Base-by-base conservation (phyloP, 2,888 invertebrate genomes). In the Chrysina gloriosa region DNA sequence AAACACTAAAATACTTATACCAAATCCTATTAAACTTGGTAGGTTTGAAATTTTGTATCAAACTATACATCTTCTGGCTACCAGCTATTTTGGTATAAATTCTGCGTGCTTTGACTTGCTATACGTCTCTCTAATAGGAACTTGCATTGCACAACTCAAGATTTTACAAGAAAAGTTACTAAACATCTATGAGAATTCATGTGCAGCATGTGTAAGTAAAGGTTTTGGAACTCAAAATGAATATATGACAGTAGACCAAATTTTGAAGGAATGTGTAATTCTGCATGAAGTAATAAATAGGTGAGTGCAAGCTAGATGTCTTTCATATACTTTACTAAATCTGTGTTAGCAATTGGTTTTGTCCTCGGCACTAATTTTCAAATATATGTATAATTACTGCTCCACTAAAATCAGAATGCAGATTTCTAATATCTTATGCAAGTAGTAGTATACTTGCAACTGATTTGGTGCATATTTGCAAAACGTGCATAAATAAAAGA, bases 61-160 rank as follows among this genome's bases (percentile, higher is more conserved):
- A 7, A 31, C 29, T 6, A 16, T 52, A 2, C 50, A 52, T 19
- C 29, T 52, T 2, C 6, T 29, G 7, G 11, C 14, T 29, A 29
- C 50, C 14, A 11, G 11, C 11, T 29, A 52, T 52, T 29, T 23
- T 25, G 65, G 52, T 21, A 16, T 11, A 16, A 65, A 52, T 39
- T 65, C 21, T 16, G 52, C 27, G 36, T 50, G 52, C 11, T 36
- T 65, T 16, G 65, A 65, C 42, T n/a, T 65, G 14, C 16, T 65
- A 11, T 54, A 39, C 27, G 27, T 52, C 4, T 36, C 65, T 25
- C 7, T 65, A 31, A 52, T 65, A 50, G 65, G 27, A 5, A 23
- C 54, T 16, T 39, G 27, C 6, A 11, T 52, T 42, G 65, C 52
- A 7, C 65, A 65, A 25, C 27, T 65, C 25, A 52, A 52, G 21